Base-by-base conservation (phyloP, 2,888 invertebrate genomes). In the Sphaerophoria rueppellii region DNA sequence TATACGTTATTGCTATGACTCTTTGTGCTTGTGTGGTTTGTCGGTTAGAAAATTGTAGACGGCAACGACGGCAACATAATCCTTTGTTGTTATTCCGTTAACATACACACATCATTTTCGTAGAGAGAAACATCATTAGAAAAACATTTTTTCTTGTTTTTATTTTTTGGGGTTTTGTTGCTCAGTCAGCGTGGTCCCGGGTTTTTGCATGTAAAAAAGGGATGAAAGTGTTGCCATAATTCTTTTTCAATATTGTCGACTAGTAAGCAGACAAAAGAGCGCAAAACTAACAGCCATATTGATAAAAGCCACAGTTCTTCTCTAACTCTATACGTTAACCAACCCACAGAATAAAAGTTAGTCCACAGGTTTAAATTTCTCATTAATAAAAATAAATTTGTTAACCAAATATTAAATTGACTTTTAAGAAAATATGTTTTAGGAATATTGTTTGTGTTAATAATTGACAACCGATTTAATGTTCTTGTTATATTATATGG, bases 71-170 rank as follows among this genome's bases (percentile, higher is more conserved):
- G 24, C 24, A 24, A 24, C 2, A 24, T 24, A 24, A 60, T 61
- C 72, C 72, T 72, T 75, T 83, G 75, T 72, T 72, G 75, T 67
- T 54, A 32, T 54, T 67, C 50, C 6, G 48, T 48, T 24, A 24
- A 24, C 24, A 48, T 6, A 24, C 12, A 40, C 54, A 80, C 61
- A 72, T 75, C 75, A 69, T 69, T 71, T 72, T 58, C 60, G 11
- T 67, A 52, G 57, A 61, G 61, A 35, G 52, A 61, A 80, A 79
- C 71, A 83, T 83, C 83, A 76, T 83, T 83, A 83, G 75, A 72
- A 57, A 57, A 60, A 37, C 4, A 69, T 75, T 83, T 83, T 79
- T 61, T 71, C 24, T 24, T 24, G 24, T 24, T 24, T 24, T 24
- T 24, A 24, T 24, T 24, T 24, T 24, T 24, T 24, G 24, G 24